These are phyloP conservation scores for Vesta saturnalis DNA, from an alignment of 2,888 invertebrate species.

Conservation along the genomic window DNA sequence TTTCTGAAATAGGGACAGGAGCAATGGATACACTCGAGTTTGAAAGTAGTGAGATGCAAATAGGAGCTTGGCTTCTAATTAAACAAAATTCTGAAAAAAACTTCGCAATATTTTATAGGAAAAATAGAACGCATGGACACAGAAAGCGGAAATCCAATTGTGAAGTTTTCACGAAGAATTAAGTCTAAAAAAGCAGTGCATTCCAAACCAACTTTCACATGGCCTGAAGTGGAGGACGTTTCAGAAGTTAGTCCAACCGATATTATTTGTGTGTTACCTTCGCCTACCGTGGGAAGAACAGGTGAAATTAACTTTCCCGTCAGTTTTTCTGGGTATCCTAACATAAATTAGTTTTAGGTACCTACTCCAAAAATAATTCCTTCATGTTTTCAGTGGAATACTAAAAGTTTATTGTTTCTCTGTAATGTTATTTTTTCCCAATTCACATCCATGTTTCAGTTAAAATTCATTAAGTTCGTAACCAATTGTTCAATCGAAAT, in stretches of 20 bases:
- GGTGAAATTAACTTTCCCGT: background rate
- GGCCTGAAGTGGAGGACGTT: conserved; percentile 14
- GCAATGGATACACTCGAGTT: background rate
- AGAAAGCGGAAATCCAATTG: conserved; percentile 17
- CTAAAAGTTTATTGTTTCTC: background rate
- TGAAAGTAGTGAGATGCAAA: conserved; percentile 9
- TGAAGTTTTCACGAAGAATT: conserved; percentile 15
- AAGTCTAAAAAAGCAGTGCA: background rate
- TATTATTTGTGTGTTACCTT: background rate
- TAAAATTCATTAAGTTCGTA: background rate
- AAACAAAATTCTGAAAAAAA: conserved; percentile 15
- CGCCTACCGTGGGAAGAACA: background rate
- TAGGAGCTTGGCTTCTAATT: conserved; percentile 11
- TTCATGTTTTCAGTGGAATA: background rate
- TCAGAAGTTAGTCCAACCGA: background rate
- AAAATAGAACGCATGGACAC: conserved; percentile 10
- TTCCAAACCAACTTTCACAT: conserved; percentile 14
- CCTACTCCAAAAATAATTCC: background rate
- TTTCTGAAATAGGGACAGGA: conserved; percentile 11
- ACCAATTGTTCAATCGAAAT: background rate
- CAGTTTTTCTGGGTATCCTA: background rate
- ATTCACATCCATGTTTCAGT: background rate
- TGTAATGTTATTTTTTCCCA: background rate
- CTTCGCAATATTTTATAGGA: conserved; percentile 19
- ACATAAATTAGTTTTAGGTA: background rate